Percentiles rank a stretch among this genome's conserved stretches.
These are phyloP conservation scores for Callaeas wilsoni DNA, from an alignment of 2,113 vertebrate species.

Conservation along the genomic window DNA sequence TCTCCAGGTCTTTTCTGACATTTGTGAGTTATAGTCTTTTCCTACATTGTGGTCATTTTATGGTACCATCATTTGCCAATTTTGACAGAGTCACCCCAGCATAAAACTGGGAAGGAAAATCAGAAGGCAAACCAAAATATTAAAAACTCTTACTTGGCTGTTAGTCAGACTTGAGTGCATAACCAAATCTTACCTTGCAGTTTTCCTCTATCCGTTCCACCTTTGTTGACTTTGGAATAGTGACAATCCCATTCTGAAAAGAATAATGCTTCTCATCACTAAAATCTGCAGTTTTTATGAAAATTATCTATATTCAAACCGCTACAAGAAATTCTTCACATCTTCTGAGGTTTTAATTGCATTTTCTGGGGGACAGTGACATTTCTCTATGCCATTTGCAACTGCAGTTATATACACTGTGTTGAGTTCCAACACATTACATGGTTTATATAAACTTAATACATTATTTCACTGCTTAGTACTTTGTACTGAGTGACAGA, in stretches of 20 bases:
- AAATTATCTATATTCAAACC: not conserved
- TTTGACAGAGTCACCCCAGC: not conserved
- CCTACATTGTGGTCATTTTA: not conserved
- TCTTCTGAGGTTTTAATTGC: not conserved
- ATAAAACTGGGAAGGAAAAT: not conserved
- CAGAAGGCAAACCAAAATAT: not conserved
- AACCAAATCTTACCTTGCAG: conserved; percentile 68
- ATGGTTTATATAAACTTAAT: not conserved
- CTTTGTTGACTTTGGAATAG: conserved; percentile 82
- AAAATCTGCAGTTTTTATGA: not conserved
- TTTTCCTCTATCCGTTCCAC: conserved; percentile 75
- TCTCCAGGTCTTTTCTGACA: not conserved
- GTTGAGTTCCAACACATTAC: not conserved
- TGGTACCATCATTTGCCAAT: not conserved
- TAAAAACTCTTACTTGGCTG: not conserved
- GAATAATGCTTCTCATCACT: not conserved
- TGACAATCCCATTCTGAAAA: conserved; percentile 78
- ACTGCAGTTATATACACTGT: not conserved
- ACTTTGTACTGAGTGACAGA: not conserved
- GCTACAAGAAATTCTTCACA: not conserved
- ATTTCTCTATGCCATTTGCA: not conserved
- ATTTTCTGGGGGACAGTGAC: not conserved
- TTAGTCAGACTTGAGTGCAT: not conserved
- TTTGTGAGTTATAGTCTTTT: not conserved
- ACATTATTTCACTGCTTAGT: not conserved